Base-by-base conservation (phyloP, 2,113 vertebrate species). In the Gadus chalcogrammus region DNA sequence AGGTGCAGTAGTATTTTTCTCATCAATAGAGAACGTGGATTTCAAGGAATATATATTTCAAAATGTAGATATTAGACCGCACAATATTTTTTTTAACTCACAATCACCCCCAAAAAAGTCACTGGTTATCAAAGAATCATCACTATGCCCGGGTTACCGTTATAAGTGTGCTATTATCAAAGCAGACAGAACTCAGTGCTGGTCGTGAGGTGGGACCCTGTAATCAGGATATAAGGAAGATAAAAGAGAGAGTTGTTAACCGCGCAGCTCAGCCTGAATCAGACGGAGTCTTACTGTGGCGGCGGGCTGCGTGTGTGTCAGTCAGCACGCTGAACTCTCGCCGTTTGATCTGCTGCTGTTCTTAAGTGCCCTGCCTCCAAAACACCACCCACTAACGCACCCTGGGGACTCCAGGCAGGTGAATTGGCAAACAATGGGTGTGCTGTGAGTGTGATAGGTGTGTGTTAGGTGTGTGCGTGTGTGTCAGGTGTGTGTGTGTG, bases 361-460 rank as follows among this genome's bases (percentile, higher is more conserved):
- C 42, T 48, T 48, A 48, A 48, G 42, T 15, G 15, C 28, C 27
- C 59, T 55, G 67, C 28, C 63, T 31, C 11, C 18, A 60, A 16
- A 15, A 52, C 56, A 70, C 61, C 63, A 35, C 16, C 6, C 69
- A 65, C n/a, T 20, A 69, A 15, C 3, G 20, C 69, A 75, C 28
- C 31, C 62, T 8, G 22, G 27, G 38, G 69, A 70, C 73, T 65
- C 18, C 28, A 62, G 15, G n/a, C 35, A 2, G 9, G 16, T 64
- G 42, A 75, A 69, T 65, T 58, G 12, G 67, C 38, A 66, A 11
- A 68, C 52, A 53, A n/a, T 58, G 55, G 55, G 55, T 16, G 55
- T n/a, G 55, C 15, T 16, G 15, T 17, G 69, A 38, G 64, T 24
- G 18, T 65, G 24, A 35, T 24, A 63, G 20, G 52, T 53, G 52